Conservation (phyloP, 1,140 invertebrate species). For the Drosophila pruinosa region DNA sequence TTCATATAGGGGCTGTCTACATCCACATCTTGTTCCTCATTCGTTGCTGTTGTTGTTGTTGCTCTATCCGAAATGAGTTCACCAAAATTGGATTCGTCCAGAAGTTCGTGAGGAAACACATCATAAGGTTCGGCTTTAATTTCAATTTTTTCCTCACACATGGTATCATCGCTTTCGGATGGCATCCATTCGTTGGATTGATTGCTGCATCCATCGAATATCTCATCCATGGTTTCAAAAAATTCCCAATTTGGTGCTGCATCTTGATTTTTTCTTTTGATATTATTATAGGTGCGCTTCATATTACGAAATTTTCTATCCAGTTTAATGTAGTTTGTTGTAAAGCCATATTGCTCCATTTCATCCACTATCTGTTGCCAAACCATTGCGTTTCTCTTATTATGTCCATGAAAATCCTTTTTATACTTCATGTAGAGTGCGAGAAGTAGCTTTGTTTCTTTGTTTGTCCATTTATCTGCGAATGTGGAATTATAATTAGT, state of each 20-base stretch:
- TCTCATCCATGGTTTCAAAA: constrained; percentile 8
- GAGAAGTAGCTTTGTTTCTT: neutral
- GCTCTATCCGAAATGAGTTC: neutral
- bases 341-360: neutral
- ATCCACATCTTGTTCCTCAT: neutral
- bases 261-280: neutral
- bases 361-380: constrained; percentile 12
- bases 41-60: neutral
- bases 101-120: neutral
- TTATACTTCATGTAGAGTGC: constrained; percentile 24
- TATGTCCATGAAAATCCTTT: neutral
- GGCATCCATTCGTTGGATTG: neutral
- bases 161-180: neutral
- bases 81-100: constrained; percentile 17
- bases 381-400: neutral
- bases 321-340: constrained; percentile 10
- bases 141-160: neutral
- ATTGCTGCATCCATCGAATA: neutral
- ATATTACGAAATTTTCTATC: constrained; percentile 32
- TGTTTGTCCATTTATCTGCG: constrained; percentile 3
- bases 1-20: neutral
- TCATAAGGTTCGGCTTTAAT: neutral
- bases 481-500: neutral
- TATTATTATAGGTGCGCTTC: constrained; percentile 29
- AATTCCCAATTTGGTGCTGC: constrained; percentile 6